These are phyloP conservation scores for Cephus pygmeus DNA, from an alignment of 2,888 invertebrate species.

Conservation along the genomic window DNA sequence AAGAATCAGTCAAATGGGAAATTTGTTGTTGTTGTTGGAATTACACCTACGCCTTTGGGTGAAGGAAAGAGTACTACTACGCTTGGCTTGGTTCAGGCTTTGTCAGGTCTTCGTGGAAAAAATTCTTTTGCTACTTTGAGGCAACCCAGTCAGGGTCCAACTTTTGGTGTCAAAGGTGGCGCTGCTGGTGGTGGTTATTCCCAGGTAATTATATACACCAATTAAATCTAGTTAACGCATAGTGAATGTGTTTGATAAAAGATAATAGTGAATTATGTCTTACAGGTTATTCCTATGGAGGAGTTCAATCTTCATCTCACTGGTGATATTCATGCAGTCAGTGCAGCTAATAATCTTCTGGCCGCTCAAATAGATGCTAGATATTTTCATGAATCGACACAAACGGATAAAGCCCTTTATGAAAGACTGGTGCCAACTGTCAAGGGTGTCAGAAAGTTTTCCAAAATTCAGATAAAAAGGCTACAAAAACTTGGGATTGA, in stretches of 20 bases:
- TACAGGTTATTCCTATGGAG: constrained; percentile 96
- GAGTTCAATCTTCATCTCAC: constrained; percentile 98
- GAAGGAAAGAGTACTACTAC: constrained; percentile 98
- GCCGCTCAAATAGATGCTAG: constrained; percentile 97
- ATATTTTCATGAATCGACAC: constrained; percentile 96
- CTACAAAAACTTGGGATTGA: constrained; percentile 81
- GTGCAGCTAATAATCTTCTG: constrained; percentile 96
- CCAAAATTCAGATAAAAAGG: constrained; percentile 85
- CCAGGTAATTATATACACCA: constrained; percentile 69
- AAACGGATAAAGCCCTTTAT: constrained; percentile 86
- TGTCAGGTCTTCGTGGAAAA: constrained; percentile 83
- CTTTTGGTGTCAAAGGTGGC: constrained; percentile 98
- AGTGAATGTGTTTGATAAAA: not conserved
- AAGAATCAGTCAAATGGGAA: constrained; percentile 79
- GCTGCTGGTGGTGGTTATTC: constrained; percentile 99
- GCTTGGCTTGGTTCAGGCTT: constrained; percentile 91
- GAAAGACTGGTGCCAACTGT: constrained; percentile 88
- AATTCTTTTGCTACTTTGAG: constrained; percentile 95
- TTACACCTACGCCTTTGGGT: constrained; percentile 98
- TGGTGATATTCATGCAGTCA: constrained; percentile 98
- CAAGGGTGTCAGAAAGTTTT: constrained; percentile 85
- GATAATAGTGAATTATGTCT: not conserved
- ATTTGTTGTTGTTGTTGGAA: constrained; percentile 95
- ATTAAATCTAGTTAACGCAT: not conserved
- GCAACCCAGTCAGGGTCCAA: constrained; percentile 98